Evolutionary conservation across 2,888 invertebrate species (phyloP), one percentile per base, ranked within the genome.

Genomic region (Catotricha subobsoleta): DNA sequence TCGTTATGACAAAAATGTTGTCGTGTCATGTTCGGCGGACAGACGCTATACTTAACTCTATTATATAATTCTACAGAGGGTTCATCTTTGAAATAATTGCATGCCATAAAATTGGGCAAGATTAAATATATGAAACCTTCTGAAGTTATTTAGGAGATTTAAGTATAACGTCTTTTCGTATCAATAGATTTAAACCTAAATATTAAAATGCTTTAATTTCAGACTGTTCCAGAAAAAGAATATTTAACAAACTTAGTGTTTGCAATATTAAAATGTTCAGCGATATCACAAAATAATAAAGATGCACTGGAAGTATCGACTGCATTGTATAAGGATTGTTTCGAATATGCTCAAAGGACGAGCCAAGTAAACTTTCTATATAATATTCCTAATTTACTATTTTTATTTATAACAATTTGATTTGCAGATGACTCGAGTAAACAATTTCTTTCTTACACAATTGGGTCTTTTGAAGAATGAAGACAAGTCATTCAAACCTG

Each of bases 361-460:
- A 49, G 59, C 23, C 62, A 62, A 27, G 47, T 45, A 39, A 36
- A 34, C 23, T 23, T 15, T 13, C 19, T 9, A 3, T 15, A 20
- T 15, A 15, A 23, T 35, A 9, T 35, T 39, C 27, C 27, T 35
- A 25, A 13, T 15, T 40, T 19, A 20, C 12, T 28, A 10, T 35
- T 7, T 30, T 21, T 20, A 16, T 18, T 16, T 21, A 16, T 29
- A 10, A 12, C 27, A 15, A 3, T 29, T 20, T 13, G 10, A 8
- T 31, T 28, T 33, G 23, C 16, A 46, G 46, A 54, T 60, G 27
- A 48, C 50, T 2, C 56, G 62, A 8, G 56, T 63, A 1, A 44
- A 55, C 23, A 59, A 60, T 46, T 63, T 60, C 49, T 53, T 56
- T 18, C 49, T 63, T 1, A 56, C 54, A 44, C 64, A 64, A 44